Conservation (phyloP, 2,888 invertebrate genomes). For the Mactromeris polynyma region DNA sequence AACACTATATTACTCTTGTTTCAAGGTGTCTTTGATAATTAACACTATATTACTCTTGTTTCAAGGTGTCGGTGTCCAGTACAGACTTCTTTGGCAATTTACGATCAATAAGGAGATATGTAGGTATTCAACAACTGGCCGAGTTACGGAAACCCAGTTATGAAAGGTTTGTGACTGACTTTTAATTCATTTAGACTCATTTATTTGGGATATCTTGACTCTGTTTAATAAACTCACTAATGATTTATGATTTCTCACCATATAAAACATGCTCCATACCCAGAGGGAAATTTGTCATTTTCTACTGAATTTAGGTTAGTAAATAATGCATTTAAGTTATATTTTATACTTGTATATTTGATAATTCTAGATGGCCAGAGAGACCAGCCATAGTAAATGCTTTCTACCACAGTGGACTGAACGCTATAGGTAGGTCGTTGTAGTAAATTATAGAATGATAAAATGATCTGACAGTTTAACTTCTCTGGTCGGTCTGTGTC, state of each 20-base stretch:
- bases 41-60: background rate
- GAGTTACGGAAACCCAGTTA: constrained; percentile 72
- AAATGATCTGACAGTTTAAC: too few species aligned
- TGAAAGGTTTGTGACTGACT: constrained; percentile 62
- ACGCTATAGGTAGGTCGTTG: constrained; percentile 93
- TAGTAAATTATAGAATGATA: constrained; percentile 39
- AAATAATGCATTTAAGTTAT: too few species aligned
- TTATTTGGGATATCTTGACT: too few species aligned
- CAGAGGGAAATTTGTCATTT: too few species aligned
- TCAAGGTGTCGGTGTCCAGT: constrained; percentile 48
- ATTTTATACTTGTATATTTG: too few species aligned
- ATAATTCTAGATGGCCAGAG: constrained; percentile 80
- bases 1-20: too few species aligned
- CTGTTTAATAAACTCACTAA: too few species aligned
- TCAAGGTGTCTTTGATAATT: constrained; percentile 16
- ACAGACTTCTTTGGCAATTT: constrained; percentile 80
- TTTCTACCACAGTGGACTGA: constrained; percentile 96
- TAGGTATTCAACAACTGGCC: constrained; percentile 69
- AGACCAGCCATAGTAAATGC: constrained; percentile 92
- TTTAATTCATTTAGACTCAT: too few species aligned
- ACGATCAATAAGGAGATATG: constrained; percentile 68
- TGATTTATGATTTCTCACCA: too few species aligned
- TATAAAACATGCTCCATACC: too few species aligned
- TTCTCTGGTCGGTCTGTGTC: too few species aligned
- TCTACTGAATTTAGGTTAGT: too few species aligned